Evolutionary conservation across 2,888 invertebrate species (phyloP).

Genomic region (Bimastos eiseni): DNA sequence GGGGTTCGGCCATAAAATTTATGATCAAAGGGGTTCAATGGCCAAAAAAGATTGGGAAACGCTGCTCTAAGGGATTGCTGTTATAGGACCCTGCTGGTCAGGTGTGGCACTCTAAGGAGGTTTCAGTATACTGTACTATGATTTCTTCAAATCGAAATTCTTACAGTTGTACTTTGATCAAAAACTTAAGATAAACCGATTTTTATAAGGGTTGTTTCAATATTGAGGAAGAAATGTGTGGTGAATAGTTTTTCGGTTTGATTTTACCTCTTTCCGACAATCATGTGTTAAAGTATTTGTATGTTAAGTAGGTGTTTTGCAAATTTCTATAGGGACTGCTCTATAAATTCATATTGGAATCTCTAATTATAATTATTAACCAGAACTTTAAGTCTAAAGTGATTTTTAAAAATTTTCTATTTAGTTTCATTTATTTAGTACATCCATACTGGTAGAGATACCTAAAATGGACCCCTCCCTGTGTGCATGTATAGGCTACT

Average conservation of each 20-base stretch:
- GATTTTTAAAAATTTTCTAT: not conserved
- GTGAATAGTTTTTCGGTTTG: not conserved
- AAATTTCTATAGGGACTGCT: not conserved
- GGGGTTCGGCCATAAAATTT: no score
- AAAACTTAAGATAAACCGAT: not conserved
- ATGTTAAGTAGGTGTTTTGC: not conserved
- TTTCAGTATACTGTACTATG: not conserved
- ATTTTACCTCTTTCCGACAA: not conserved
- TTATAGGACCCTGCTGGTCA: not conserved
- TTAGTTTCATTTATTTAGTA: no score
- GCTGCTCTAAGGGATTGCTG: not conserved
- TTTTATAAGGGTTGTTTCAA: not conserved
- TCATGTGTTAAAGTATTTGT: not conserved
- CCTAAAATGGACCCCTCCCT: no score
- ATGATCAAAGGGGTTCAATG: no score
- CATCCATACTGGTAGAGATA: no score
- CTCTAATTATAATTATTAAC: not conserved
- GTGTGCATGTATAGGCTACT: no score
- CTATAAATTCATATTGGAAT: not conserved
- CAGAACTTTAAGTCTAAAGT: not conserved
- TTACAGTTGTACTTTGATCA: not conserved
- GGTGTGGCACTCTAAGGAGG: not conserved
- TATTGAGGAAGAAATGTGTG: not conserved
- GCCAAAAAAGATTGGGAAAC: no score
- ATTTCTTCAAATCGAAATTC: not conserved